Base-by-base conservation (phyloP, 2,113 vertebrate species). In the Pelusios castaneus region DNA sequence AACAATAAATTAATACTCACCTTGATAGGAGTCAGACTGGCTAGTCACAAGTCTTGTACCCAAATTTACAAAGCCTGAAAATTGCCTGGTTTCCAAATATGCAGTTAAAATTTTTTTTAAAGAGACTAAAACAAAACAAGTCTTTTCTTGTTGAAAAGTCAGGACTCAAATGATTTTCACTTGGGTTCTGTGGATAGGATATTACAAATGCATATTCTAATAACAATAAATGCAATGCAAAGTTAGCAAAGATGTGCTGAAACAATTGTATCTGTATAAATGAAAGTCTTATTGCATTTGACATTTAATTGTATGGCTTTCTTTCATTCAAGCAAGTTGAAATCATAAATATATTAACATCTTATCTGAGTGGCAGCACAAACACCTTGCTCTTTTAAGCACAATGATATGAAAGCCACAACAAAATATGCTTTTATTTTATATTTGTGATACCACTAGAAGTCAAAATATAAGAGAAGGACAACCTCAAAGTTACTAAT, bases 341-440 rank as follows among this genome's bases (percentile, higher is more conserved):
- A 49, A 49, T 49, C 10, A 52, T 52, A 52, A 52, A 52, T 52
- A 52, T 52, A 52, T 52, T 52, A 52, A 52, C 49, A 86, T 82
- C 76, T 75, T 87, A 84, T 88, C 60, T 92, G 86, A 93, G 87
- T 87, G 82, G 63, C 86, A 95, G n/a, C 56, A 92, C 17, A 85
- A 94, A 73, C 84, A 88, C 25, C 25, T 85, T 76, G 76, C 79
- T 56, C 84, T 70, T 96, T 94, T 63, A 93, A 90, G 89, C 12
- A 41, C 38, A 41, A 55, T 2, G 7, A 56, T 81, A 85, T 14
- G 16, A 79, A 89, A 87, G 27, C 47, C 91, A 73, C 85, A 54
- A 49, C 75, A 92, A 55, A 47, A 56, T 92, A 73, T 77, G 92
- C 85, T 96, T 95, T 93, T 81, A 90, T 89, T 89, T 45, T 78